These are phyloP conservation scores for Stegodyphus mimosarum DNA, from an alignment of 1,140 invertebrate genomes.

Conservation along the genomic window DNA sequence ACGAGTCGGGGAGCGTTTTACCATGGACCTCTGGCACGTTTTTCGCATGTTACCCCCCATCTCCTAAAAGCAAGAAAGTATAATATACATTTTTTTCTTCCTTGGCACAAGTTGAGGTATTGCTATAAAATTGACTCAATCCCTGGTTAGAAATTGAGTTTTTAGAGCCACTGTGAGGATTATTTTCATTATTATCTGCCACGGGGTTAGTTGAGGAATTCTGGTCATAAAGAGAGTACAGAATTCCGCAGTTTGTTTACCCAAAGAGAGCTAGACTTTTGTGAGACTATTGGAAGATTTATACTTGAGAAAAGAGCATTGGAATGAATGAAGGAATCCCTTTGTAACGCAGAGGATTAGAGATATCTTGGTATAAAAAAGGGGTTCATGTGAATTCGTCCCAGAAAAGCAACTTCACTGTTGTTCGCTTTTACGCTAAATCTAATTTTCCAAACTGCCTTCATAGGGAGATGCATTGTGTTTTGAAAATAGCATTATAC, in stretches of 20 bases:
- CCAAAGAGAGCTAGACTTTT: background rate
- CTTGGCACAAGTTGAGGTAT: slow-evolving; percentile 23
- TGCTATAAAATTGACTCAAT: slow-evolving; percentile 56
- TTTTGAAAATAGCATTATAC: too few relatives aligned
- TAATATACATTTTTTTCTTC: slow-evolving; percentile 1
- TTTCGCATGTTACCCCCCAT: background rate
- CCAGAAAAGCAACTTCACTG: background rate
- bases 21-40: background rate
- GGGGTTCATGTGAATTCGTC: background rate
- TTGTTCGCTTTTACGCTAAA: background rate
- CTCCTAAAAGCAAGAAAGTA: slow-evolving; percentile 7
- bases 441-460: background rate
- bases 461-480: background rate
- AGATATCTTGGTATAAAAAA: background rate
- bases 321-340: slow-evolving; percentile 23
- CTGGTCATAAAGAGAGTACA: background rate
- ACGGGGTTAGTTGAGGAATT: slow-evolving; percentile 1
- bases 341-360: slow-evolving; percentile 17
- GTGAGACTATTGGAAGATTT: slow-evolving; percentile 43
- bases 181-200: slow-evolving; percentile 15
- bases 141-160: slow-evolving; percentile 35
- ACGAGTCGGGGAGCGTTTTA: background rate
- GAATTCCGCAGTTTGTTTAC: slow-evolving; percentile 48
- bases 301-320: slow-evolving; percentile 48
- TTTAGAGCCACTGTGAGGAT: slow-evolving; percentile 37